Base-by-base conservation (phyloP, 2,113 vertebrate genomes). In the Odocoileus virginianus region DNA sequence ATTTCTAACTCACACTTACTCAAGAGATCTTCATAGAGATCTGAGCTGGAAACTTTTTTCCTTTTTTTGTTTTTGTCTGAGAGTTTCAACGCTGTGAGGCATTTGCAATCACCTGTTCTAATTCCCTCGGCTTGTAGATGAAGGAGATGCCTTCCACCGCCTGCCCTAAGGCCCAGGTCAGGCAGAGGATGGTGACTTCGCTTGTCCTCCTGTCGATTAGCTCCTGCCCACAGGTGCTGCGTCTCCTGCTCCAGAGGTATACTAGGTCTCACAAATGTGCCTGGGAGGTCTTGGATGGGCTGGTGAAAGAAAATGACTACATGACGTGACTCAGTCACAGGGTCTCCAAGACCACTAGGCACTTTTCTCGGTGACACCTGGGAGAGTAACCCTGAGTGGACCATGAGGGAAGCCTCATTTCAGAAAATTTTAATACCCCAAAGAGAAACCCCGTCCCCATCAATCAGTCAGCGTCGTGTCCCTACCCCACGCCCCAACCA, bases 201-300 rank as follows among this genome's bases (percentile, higher is more conserved):
- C 4, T 27, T 12, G 5, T 6, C 61, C 7, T 54, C 76, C 23
- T 4, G 16, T 79, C 55, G 23, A 8, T 30, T 17, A 28, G 33
- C 30, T 7, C 12, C 23, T 33, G 1, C 10, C 25, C 3, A 1
- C 9, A 43, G 36, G 25, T 23, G 6, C 14, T 50, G 33, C 33
- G 64, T 61, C 61, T 90, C 1, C 13, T 54, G 28, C 4, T 58
- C n/a, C 16, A 40, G 36, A 40, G 30, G 17, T 4, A 5, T 21
- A 2, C 0, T 0, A 6, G 27, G 13, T 58, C 54, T 54, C 19
- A 10, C 5, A 3, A 8, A 9, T 0, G 78, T 28, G 36, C 33
- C 40, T 0, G 12, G 47, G 15, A 28, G 50, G 23, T 17, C 40
- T 11, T 12, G 45, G 61, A 16, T 33, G n/a, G 33, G 3, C 28